These are phyloP conservation scores for Labeo rohita DNA, from an alignment of 2,113 vertebrate genomes.

Conservation along the genomic window DNA sequence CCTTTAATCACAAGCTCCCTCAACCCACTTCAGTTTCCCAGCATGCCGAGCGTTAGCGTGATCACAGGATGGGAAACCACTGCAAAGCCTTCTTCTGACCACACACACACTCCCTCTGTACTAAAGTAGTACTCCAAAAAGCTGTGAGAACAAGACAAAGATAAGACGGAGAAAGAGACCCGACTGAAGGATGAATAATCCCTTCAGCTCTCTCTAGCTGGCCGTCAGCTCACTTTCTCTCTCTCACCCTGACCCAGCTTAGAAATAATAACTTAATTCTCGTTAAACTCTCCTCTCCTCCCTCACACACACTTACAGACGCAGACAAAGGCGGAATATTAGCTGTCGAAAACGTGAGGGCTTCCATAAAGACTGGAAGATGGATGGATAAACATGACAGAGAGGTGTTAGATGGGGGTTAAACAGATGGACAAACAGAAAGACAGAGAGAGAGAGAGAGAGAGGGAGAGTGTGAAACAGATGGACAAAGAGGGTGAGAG, in stretches of 20 bases:
- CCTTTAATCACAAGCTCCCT: slow-evolving; percentile 36
- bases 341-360: not conserved
- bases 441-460: not conserved
- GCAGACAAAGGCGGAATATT: slow-evolving; percentile 7
- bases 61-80: slow-evolving; percentile 35
- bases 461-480: slow-evolving; percentile 19
- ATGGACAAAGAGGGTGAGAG: slow-evolving; percentile 32
- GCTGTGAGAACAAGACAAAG: slow-evolving; percentile 32
- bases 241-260: slow-evolving; percentile 38
- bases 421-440: slow-evolving; percentile 42
- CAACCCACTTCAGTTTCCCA: slow-evolving; percentile 29
- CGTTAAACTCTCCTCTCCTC: slow-evolving; percentile 28
- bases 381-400: slow-evolving; percentile 5
- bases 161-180: slow-evolving; percentile 40
- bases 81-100: not conserved
- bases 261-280: slow-evolving; percentile 39
- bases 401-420: slow-evolving; percentile 29
- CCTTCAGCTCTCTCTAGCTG: slow-evolving; percentile 39
- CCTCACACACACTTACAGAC: not conserved
- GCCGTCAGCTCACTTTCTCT: slow-evolving; percentile 16
- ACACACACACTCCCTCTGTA: slow-evolving; percentile 11
- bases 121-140: slow-evolving; percentile 26
- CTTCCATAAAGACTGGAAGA: not conserved
- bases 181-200: slow-evolving; percentile 44
- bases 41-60: slow-evolving; percentile 10